phyloP scores from a whole-genome alignment of 2,113 vertebrate genomes.

The Mionectes macconnelli region DNA sequence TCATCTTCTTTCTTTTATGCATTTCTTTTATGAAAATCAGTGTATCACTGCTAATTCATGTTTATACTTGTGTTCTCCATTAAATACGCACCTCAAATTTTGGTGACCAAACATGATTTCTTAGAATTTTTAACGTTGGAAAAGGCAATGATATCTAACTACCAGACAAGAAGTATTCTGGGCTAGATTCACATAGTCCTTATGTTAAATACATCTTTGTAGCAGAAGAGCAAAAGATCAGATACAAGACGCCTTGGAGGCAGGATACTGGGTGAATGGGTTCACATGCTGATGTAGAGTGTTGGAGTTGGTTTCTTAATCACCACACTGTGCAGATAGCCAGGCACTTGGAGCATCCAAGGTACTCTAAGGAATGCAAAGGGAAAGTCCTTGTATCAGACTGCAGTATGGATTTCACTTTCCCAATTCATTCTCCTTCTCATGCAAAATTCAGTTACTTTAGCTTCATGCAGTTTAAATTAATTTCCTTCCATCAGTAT shows the following conservation, averaged over 20 bases:
- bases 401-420: background rate
- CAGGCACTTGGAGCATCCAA: background rate
- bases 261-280: accelerated
- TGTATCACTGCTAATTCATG: background rate
- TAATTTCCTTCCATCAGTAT: background rate
- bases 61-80: background rate
- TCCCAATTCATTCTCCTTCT: background rate
- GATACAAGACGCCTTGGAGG: background rate
- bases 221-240: background rate
- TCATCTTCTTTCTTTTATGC: background rate
- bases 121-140: background rate
- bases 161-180: background rate
- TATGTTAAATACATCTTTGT: background rate
- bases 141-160: background rate
- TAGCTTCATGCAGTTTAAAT: background rate
- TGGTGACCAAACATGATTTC: background rate
- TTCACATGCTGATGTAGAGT: accelerated
- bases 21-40: background rate
- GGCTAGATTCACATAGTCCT: background rate
- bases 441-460: conserved; percentile 20
- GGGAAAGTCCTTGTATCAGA: background rate
- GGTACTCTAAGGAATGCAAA: background rate
- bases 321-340: background rate
- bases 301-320: background rate
- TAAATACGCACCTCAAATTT: background rate